A percentile compares a stretch with the other conserved stretches of the same genome.
These are phyloP conservation scores for Thymallus thymallus DNA, from an alignment of 2,113 vertebrate genomes.

Conservation along the genomic window DNA sequence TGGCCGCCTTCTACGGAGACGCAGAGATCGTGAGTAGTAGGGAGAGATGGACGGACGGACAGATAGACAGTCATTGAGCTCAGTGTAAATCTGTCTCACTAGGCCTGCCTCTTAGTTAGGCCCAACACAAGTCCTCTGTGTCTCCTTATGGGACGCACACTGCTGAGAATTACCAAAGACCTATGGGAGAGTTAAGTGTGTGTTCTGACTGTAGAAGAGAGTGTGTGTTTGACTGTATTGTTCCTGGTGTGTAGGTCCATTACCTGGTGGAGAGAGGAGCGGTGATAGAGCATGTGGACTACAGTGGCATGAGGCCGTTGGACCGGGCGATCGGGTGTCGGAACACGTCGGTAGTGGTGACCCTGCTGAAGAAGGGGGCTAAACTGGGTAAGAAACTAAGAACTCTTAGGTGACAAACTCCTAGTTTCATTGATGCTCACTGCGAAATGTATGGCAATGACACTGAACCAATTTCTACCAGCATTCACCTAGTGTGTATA, in stretches of 20 bases:
- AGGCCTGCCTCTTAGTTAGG: slow-evolving; percentile 7
- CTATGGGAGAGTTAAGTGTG: neutral
- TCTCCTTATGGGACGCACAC: slow-evolving; percentile 28
- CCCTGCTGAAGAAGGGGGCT: slow-evolving; percentile 91
- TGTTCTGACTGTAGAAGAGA: neutral
- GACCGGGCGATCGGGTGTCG: slow-evolving; percentile 97
- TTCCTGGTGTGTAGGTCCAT: slow-evolving; percentile 79
- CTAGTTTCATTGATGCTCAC: slow-evolving; percentile 29
- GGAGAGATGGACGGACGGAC: no score
- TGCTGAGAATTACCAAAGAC: neutral
- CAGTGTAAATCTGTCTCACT: slow-evolving; percentile 2
- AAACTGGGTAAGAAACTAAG: slow-evolving; percentile 81
- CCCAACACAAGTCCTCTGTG: slow-evolving; percentile 20
- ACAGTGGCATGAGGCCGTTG: slow-evolving; percentile 94
- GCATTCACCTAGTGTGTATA: slow-evolving; percentile 2
- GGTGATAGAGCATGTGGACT: slow-evolving; percentile 92
- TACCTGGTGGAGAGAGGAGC: slow-evolving; percentile 96
- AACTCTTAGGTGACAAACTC: slow-evolving; percentile 25
- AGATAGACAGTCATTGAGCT: neutral
- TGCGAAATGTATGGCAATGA: neutral
- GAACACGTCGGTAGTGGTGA: slow-evolving; percentile 91
- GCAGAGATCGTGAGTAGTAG: slow-evolving; percentile 86
- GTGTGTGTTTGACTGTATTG: neutral
- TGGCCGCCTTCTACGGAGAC: slow-evolving; percentile 96
- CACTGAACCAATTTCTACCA: neutral